Conservation (phyloP, 1,140 invertebrate genomes). For the Ectropis grisescens region DNA sequence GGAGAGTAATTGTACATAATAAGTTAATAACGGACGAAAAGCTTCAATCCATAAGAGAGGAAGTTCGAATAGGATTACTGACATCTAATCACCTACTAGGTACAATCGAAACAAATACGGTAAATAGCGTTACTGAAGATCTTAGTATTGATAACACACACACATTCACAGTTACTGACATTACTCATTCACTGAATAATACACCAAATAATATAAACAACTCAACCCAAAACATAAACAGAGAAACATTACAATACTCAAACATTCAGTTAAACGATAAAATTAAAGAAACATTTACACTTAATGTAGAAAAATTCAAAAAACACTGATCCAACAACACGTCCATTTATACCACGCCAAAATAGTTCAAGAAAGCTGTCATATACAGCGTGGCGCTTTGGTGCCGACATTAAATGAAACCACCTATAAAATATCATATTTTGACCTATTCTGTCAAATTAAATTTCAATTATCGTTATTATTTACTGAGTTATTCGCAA, state of each 20-base stretch:
- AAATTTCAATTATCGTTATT: too few species aligned
- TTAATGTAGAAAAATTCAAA: neutral
- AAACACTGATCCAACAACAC: conserved; percentile 4
- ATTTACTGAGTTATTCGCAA: too few species aligned
- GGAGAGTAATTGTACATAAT: conserved; percentile 6
- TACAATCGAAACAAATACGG: too few species aligned
- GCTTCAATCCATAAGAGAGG: conserved; percentile 3
- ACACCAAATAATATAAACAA: neutral
- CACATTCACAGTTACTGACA: neutral
- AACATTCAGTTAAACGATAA: neutral
- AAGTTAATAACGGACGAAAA: conserved; percentile 1
- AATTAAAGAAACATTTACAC: neutral
- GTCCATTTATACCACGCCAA: conserved; percentile 8
- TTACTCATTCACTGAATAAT: too few species aligned
- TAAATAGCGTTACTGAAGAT: too few species aligned
- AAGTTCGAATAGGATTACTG: neutral
- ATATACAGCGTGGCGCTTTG: too few species aligned
- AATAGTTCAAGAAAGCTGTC: conserved; percentile 11
- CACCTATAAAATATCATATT: too few species aligned
- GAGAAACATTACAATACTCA: neutral
- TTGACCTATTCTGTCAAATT: too few species aligned
- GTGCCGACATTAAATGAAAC: too few species aligned
- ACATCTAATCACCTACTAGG: neutral
- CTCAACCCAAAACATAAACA: neutral
- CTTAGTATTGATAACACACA: neutral